These are phyloP conservation scores for Sphaerodactylus townsendi DNA, from an alignment of 2,113 vertebrate genomes.

Conservation along the genomic window DNA sequence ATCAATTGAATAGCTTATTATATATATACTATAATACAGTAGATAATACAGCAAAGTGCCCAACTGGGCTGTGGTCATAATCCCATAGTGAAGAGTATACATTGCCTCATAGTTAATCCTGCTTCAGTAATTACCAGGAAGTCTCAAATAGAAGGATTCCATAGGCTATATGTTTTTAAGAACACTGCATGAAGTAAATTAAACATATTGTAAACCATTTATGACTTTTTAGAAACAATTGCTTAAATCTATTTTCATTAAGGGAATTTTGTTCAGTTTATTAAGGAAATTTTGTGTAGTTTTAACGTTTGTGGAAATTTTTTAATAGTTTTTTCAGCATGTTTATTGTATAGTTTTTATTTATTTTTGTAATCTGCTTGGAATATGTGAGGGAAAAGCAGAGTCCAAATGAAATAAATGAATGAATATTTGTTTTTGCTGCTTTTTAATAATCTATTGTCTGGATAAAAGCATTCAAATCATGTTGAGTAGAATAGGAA, in stretches of 20 bases:
- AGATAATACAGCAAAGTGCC: background rate
- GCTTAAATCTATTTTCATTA: background rate
- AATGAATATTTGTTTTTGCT: background rate
- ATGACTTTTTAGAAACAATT: background rate
- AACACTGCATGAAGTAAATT: too few relatives aligned
- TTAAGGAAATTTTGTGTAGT: too few relatives aligned
- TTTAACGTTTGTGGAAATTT: too few relatives aligned
- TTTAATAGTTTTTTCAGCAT: too few relatives aligned
- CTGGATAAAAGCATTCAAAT: background rate
- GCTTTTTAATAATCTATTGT: background rate
- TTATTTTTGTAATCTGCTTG: too few relatives aligned
- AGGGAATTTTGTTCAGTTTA: too few relatives aligned
- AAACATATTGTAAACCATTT: background rate
- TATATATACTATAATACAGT: background rate
- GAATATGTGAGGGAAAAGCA: too few relatives aligned
- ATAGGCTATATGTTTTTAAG: too few relatives aligned
- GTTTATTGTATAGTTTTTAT: too few relatives aligned
- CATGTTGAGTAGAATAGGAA: background rate
- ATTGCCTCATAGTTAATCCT: background rate
- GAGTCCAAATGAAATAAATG: too few relatives aligned
- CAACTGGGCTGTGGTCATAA: background rate
- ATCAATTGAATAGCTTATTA: background rate
- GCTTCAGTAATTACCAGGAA: background rate
- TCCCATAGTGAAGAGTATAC: too few relatives aligned
- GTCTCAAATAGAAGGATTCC: background rate